Evolutionary conservation across 2,113 vertebrate species (phyloP).

Genomic region (Ochotona princeps): DNA sequence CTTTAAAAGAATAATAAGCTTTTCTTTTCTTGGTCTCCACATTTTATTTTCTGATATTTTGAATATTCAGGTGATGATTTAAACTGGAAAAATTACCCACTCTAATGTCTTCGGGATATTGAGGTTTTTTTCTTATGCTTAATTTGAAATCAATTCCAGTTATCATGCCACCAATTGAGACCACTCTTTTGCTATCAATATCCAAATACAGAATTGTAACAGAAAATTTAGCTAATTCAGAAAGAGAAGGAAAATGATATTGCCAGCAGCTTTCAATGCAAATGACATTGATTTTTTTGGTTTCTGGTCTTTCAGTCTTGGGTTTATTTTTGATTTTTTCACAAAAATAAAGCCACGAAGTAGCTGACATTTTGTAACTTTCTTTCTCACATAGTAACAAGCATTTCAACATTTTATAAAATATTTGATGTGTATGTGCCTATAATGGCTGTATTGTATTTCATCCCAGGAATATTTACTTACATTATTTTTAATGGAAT

Average conservation of each 20-base stretch:
- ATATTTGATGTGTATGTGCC: not conserved
- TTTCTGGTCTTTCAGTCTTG: not conserved
- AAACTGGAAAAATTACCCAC: not conserved
- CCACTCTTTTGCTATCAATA: not conserved
- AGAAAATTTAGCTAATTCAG: not conserved
- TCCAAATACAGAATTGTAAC: not conserved
- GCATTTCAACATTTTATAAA: not conserved
- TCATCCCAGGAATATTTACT: not conserved
- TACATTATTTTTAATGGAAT: conserved; percentile 2
- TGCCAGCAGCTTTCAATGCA: not conserved
- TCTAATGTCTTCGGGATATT: not conserved
- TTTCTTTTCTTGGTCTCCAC: not conserved
- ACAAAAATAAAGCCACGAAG: not conserved
- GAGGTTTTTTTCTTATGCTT: not conserved
- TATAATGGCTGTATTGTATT: not conserved
- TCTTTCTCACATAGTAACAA: not conserved
- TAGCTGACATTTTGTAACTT: not conserved
- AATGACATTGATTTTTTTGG: not conserved
- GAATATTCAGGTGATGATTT: not conserved
- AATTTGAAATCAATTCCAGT: not conserved
- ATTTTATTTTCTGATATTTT: not conserved
- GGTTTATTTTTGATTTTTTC: not conserved
- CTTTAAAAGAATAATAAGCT: not conserved
- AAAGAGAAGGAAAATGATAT: not conserved
- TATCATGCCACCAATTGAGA: not conserved